A percentile compares a stretch with the other conserved stretches of the same genome.
phyloP scores from a whole-genome alignment of 2,888 invertebrate species.

The Punctoribates punctum region DNA sequence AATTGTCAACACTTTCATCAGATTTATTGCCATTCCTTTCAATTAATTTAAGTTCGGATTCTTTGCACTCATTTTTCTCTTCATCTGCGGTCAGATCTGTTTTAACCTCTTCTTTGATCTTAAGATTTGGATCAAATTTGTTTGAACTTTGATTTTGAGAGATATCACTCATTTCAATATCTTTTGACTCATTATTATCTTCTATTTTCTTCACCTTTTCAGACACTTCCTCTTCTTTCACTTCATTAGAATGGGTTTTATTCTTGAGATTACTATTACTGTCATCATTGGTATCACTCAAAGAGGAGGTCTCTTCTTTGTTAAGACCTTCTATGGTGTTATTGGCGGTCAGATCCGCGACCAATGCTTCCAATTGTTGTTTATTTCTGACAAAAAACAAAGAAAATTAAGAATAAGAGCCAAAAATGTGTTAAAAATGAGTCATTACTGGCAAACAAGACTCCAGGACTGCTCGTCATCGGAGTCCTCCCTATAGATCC shows the following conservation, averaged over 20 bases:
- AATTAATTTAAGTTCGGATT: background rate
- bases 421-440: background rate
- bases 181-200: background rate
- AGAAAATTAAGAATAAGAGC: conserved; percentile 32
- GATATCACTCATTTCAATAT: too few species aligned
- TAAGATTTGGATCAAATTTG: too few species aligned
- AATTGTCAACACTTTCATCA: conserved; percentile 1
- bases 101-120: too few species aligned
- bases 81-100: too few species aligned
- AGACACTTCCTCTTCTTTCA: background rate
- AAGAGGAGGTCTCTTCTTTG: conserved; percentile 3
- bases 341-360: conserved; percentile 57
- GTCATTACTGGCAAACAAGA: conserved; percentile 69
- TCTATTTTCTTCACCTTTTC: background rate
- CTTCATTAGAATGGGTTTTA: background rate
- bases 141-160: too few species aligned
- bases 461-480: conserved; percentile 91
- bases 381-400: conserved; percentile 63
- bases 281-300: conserved; percentile 24
- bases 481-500: conserved; percentile 89
- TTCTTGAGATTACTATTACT: conserved; percentile 20
- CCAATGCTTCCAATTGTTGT: conserved; percentile 73
- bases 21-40: background rate
- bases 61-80: too few species aligned
- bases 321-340: conserved; percentile 53